phyloP scores from a whole-genome alignment of 2,888 invertebrate species.

The Ophion obscuratus region DNA sequence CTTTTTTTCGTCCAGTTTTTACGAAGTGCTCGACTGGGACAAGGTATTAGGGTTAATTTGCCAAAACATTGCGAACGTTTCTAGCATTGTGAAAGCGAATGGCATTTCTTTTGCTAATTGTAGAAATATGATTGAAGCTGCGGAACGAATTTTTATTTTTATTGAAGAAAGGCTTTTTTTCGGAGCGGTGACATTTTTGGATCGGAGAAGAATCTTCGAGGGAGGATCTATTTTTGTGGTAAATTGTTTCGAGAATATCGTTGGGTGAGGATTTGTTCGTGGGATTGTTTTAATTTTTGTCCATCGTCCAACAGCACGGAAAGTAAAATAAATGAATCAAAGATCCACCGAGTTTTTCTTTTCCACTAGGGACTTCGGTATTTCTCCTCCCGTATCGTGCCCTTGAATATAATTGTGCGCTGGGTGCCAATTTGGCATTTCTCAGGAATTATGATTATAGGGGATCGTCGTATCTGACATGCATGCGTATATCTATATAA shows the following conservation, averaged over 20 bases:
- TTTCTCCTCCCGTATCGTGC: slow-evolving; percentile 1
- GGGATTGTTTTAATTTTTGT: background rate
- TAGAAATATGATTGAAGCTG: too few species aligned
- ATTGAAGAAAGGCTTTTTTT: too few species aligned
- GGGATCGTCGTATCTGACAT: slow-evolving; percentile 41
- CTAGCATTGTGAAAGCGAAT: too few species aligned
- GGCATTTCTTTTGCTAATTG: too few species aligned
- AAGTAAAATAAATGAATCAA: background rate
- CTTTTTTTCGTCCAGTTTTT: background rate
- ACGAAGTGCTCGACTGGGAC: background rate
- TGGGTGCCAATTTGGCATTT: slow-evolving; percentile 60
- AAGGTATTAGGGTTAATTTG: too few species aligned
- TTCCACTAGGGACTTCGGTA: background rate
- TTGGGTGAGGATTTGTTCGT: background rate
- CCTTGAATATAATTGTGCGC: slow-evolving; percentile 26
- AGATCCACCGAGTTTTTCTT: background rate
- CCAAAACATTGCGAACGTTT: too few species aligned
- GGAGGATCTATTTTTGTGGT: background rate
- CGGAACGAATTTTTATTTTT: too few species aligned
- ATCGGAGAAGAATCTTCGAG: too few species aligned
- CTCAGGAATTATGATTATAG: slow-evolving; percentile 62
- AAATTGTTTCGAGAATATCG: background rate
- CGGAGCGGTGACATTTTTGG: too few species aligned
- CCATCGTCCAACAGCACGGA: background rate
- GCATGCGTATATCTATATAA: background rate